Evolutionary conservation across 2,797 vertebrate species (phyloP).

Genomic region (Atherinosoma microstoma): DNA sequence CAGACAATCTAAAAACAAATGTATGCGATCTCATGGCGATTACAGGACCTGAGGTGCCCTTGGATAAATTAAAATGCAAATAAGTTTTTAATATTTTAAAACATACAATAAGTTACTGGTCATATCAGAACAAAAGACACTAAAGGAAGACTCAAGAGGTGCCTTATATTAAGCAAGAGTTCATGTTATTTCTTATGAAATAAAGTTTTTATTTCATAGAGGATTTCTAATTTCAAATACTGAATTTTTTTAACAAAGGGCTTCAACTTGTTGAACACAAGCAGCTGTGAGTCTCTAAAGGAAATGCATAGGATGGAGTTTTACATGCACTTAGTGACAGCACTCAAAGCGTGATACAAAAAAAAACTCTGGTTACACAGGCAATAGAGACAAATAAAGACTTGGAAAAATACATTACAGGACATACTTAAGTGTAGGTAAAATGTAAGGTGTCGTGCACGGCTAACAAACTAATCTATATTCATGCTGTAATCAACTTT

Average conservation of each 20-base stretch:
- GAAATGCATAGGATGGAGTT: not conserved
- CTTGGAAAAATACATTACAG: not conserved
- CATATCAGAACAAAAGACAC: too few species aligned
- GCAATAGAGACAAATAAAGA: not conserved
- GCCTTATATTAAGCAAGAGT: too few species aligned
- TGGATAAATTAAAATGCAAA: too few species aligned
- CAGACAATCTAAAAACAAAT: too few species aligned
- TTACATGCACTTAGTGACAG: not conserved
- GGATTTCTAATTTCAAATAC: not conserved
- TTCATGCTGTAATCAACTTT: conserved; percentile 11
- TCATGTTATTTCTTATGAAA: too few species aligned
- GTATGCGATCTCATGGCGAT: too few species aligned
- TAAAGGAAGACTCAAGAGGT: too few species aligned
- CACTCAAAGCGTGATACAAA: not conserved
- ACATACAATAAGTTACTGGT: too few species aligned
- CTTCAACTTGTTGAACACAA: not conserved
- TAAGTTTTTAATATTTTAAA: too few species aligned
- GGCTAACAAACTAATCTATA: conserved; percentile 1
- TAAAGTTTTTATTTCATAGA: not conserved
- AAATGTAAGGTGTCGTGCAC: not conserved
- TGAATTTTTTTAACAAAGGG: too few species aligned
- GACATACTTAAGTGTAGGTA: not conserved
- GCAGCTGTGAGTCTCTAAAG: not conserved
- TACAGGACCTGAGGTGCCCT: too few species aligned
- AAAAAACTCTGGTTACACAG: not conserved